Evolutionary conservation across 2,888 invertebrate species (phyloP), one percentile per base, ranked within the genome.

Genomic region (Heliothis peltigera): DNA sequence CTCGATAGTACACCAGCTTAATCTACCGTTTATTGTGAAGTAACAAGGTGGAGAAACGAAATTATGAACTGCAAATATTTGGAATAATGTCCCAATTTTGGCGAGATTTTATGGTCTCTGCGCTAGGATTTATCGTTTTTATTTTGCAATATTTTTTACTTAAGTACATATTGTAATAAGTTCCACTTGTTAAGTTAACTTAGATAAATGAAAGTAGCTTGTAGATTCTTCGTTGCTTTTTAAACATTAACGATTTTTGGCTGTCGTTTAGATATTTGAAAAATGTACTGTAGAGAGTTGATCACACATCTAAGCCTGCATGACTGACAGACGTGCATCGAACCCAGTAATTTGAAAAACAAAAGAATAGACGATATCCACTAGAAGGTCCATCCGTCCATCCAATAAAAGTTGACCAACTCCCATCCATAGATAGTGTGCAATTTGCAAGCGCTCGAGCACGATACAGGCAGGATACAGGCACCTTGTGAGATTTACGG

Each of bases 21-120:
- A 84, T 83, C 80, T 85, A 81, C 44, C 81, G 75, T 79, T 80
- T 78, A 73, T 75, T 70, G 66, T 71, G 47, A 60, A 75, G 71
- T 77, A 74, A 73, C 82, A 70, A 76, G 66, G 70, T 55, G 59
- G 66, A 79, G 75, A 25, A 78, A 78, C 49, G 58, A 64, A 75
- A 79, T 80, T 77, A 80, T 72, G 64, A 58, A 68, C 66, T 39
- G 75, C 62, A 80, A 80, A 80, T 72, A 79, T 80, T 77, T 75
- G 65, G 53, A 49, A 48, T 56, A 51, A 75, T 76, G 72, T 59
- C 70, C 65, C 75, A 78, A 70, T 76, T 67, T 75, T 75, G 58
- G 65, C 59, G 67, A 73, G 77, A 70, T 76, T 73, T 73, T 73
- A 65, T 52, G 54, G 49, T 44, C 28, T 22, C 43, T 18, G 75